A percentile compares a stretch with the other conserved stretches of the same genome.
phyloP scores from a whole-genome alignment of 1,140 invertebrate species.

The Ooceraea biroi region DNA sequence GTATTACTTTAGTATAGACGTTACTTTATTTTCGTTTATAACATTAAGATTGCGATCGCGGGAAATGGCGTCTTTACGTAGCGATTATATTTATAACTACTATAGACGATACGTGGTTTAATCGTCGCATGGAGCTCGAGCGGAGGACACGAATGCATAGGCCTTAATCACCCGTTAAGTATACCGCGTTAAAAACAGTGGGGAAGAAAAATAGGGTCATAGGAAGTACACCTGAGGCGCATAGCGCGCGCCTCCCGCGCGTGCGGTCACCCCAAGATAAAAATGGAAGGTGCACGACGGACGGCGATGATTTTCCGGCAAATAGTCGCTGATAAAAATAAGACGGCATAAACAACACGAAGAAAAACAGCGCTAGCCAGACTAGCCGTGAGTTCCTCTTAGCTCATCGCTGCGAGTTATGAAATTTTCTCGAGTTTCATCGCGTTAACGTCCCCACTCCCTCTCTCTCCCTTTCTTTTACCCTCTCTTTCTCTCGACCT shows the following conservation, averaged over 20 bases:
- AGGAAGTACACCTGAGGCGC: constrained; percentile 62
- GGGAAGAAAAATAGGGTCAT: constrained; percentile 63
- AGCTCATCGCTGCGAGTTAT: constrained; percentile 48
- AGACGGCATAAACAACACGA: constrained; percentile 56
- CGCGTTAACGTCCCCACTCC: constrained; percentile 21
- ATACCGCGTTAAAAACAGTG: constrained; percentile 57
- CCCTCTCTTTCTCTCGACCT: constrained; percentile 7
- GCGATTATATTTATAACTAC: constrained; percentile 46
- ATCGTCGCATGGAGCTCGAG: constrained; percentile 26
- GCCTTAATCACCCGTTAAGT: constrained; percentile 62
- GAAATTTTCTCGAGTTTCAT: constrained; percentile 60
- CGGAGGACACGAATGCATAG: constrained; percentile 49
- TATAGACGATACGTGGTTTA: constrained; percentile 43
- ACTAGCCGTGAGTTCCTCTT: constrained; percentile 36
- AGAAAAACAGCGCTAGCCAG: constrained; percentile 55
- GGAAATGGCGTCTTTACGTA: constrained; percentile 21
- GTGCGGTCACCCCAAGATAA: constrained; percentile 44
- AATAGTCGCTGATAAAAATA: constrained; percentile 60
- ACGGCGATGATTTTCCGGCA: constrained; percentile 60
- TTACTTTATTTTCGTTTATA: background rate
- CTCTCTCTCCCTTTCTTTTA: too few relatives aligned
- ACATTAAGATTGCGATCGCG: background rate
- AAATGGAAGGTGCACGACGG: constrained; percentile 56
- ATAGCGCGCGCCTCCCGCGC: background rate
- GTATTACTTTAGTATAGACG: constrained; percentile 17